Evolutionary conservation across 2,797 vertebrate genomes (phyloP), one percentile per base, ranked within the genome.

Genomic region (Linurgus olivaceus): DNA sequence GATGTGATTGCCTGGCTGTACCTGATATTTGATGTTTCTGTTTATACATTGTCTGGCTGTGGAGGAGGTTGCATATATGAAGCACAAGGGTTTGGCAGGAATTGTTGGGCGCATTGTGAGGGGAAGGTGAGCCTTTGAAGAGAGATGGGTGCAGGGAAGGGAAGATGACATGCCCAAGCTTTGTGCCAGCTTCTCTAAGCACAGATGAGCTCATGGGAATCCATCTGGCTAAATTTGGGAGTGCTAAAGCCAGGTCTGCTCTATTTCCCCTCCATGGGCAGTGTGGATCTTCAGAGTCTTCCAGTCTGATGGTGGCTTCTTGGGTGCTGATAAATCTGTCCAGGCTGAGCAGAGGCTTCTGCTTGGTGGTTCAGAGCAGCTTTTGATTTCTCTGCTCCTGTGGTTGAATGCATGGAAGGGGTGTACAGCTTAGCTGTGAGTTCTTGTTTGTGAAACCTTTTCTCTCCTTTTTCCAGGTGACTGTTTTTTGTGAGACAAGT

Each of bases 391-490:
- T 51, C 51, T 54, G 33, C 23, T 55, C 40, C 17, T 65, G 59
- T 44, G 73, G 23, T 35, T 65, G 42, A 37, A n/a, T 67, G n/a
- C 9, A 6, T 61, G 58, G 71, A 38, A 80, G 45, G 44, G 37
- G 28, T 1, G 4, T 26, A 24, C 14, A 44, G n/a, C 42, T 45
- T 50, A 44, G 29, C 14, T 89, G 14, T 68, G 40, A n/a, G 3
- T 74, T 81, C 47, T 50, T 62, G 17, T 45, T 93, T 61, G 38
- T 78, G 52, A 83, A 84, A 78, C 40, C 68, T 52, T 90, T 90
- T 37, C 18, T 75, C 62, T 95, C 51, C 33, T 55, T 94, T 78
- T 91, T 96, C 59, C 92, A 98, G 98, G 97, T 97, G 94, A 97
- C 91, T 54, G 77, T 91, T 90, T 90, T 88, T 95, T 97, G 94